phyloP scores from a whole-genome alignment of 2,888 invertebrate species.

The Caenorhabditis sp. region DNA sequence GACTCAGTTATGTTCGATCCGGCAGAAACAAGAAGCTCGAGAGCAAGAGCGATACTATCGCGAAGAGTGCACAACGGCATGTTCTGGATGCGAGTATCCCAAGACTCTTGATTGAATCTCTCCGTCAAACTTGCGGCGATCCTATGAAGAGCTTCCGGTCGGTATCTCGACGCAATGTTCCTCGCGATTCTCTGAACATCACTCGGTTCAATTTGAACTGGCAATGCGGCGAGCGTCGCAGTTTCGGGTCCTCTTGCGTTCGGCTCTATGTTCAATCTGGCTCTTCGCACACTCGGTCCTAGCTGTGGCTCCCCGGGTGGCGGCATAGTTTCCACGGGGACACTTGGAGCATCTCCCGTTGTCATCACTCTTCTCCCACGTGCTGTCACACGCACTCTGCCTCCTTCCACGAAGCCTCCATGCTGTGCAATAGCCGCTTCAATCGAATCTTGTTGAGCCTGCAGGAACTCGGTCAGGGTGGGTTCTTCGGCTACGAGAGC shows the following conservation, averaged over 20 bases:
- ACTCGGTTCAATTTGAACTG: constrained; percentile 19
- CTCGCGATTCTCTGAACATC: constrained; percentile 41
- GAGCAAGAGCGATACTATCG: constrained; percentile 19
- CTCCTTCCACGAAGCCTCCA: background rate
- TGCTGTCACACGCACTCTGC: background rate
- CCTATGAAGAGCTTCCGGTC: constrained; percentile 34
- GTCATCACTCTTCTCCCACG: constrained; percentile 9
- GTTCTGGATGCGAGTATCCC: constrained; percentile 40
- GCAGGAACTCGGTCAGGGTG: background rate
- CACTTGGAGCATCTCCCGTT: constrained; percentile 37
- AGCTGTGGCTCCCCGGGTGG: constrained; percentile 3
- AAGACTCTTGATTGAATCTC: constrained; percentile 19
- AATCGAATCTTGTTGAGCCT: background rate
- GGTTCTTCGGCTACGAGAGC: background rate
- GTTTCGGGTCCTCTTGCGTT: constrained; percentile 28
- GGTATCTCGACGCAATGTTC: constrained; percentile 36
- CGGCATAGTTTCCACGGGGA: constrained; percentile 28
- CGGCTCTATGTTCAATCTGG: constrained; percentile 17
- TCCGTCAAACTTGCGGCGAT: constrained; percentile 28
- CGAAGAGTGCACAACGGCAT: constrained; percentile 31
- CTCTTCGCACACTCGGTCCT: background rate
- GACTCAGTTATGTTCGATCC: constrained; percentile 20
- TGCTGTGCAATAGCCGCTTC: background rate
- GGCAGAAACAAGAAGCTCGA: constrained; percentile 34
- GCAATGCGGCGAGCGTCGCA: constrained; percentile 17